phyloP scores from a whole-genome alignment of 2,113 vertebrate species.

The Kobus ellipsiprymnus region DNA sequence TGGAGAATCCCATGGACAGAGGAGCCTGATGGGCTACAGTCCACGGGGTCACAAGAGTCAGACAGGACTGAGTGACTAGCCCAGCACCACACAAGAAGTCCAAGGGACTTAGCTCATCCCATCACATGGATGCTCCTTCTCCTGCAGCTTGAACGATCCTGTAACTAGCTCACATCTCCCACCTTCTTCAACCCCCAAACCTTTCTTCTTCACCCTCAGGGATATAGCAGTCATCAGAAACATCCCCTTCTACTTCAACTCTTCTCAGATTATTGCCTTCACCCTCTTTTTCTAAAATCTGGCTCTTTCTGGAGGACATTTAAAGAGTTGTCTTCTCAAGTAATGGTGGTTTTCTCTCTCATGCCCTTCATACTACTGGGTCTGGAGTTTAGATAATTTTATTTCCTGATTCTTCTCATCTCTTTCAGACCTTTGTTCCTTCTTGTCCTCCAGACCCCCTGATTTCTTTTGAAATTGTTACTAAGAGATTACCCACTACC shows the following conservation, averaged over 20 bases:
- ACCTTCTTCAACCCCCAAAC: too few relatives aligned
- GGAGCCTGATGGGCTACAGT: not conserved
- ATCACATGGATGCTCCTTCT: not conserved
- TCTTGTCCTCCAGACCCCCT: not conserved
- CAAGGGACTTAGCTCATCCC: not conserved
- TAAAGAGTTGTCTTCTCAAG: not conserved
- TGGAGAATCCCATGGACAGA: not conserved
- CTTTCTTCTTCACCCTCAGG: not conserved
- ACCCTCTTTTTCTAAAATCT: not conserved
- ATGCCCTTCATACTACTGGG: too few relatives aligned
- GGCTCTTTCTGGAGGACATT: not conserved
- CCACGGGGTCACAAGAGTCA: not conserved
- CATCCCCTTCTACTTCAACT: not conserved
- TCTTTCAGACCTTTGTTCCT: not conserved
- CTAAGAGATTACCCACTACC: not conserved
- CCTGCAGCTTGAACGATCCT: not conserved
- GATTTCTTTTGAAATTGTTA: not conserved
- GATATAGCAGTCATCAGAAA: not conserved
- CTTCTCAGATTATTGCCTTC: not conserved
- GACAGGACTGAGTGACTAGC: not conserved
- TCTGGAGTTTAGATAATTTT: not conserved
- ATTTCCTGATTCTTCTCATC: not conserved
- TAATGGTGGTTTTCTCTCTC: not conserved
- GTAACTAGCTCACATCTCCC: not conserved
- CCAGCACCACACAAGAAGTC: not conserved